Evolutionary conservation across 1,140 invertebrate genomes (phyloP), one percentile per base, ranked within the genome.

Genomic region (Apis cerana): DNA sequence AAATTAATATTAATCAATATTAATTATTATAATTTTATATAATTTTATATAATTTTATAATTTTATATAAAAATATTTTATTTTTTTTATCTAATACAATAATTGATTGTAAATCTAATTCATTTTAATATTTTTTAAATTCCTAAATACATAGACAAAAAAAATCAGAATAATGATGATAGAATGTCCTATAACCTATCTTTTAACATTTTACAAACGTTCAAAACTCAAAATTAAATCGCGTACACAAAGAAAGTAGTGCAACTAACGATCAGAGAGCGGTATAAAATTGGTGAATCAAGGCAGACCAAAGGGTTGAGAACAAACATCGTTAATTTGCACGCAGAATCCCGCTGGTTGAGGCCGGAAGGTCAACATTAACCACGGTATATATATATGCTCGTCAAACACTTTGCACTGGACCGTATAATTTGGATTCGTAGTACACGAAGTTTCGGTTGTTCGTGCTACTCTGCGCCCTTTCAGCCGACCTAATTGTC

Each of bases 291-390:
- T 67, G 68, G 65, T 23, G 69, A 72, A 76, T 84, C 71, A 79
- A 82, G 87, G 76, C 76, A 69, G 69, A 67, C 65, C 82, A 86
- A 93, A 92, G 91, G 91, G 91, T 92, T 91, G 80, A 85, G 89
- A 84, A 89, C 86, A 93, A 93, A 93, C 92, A 93, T 93, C 91
- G 90, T 93, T 93, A 93, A 93, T 93, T 93, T 89, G 89, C 87
- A 91, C 87, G 88, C 84, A 84, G 87, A 86, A 88, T 85, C 80
- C 84, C 58, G 89, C 85, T 82, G 84, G 89, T 82, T 72, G 74
- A 86, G 89, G 86, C 87, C 86, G 89, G 92, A 92, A 91, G 91
- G 92, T 93, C 92, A 92, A 93, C 91, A 93, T 90, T 90, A 88
- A 84, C 74, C 80, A 70, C 72, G 82, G 84, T 86, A 88, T 85